Percentiles rank a stretch among this genome's conserved stretches.
These are phyloP conservation scores for Chaetophractus vellerosus DNA, from an alignment of 2,797 vertebrate species.

Conservation along the genomic window DNA sequence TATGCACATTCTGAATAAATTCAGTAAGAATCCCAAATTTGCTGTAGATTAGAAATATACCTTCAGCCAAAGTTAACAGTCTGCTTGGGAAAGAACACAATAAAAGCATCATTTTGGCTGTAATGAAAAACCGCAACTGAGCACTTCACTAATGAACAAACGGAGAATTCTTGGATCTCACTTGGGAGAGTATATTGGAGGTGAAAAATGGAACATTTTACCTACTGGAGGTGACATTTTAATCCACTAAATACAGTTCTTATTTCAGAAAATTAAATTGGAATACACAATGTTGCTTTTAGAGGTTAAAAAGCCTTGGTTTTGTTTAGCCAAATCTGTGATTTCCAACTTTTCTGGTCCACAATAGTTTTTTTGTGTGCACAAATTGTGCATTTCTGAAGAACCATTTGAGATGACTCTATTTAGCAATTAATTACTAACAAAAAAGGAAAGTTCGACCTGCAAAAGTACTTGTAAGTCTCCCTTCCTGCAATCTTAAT, in stretches of 20 bases:
- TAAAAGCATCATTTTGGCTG: slow-evolving; percentile 61
- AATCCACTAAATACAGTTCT: neutral
- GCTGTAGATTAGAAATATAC: slow-evolving; percentile 75
- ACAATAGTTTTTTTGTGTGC: slow-evolving; percentile 24
- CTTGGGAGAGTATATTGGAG: neutral
- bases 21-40: slow-evolving; percentile 73
- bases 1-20: slow-evolving; percentile 79
- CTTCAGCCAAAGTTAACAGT: slow-evolving; percentile 85
- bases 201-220: slow-evolving; percentile 34
- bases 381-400: slow-evolving; percentile 37
- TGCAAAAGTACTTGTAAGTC: slow-evolving; percentile 8
- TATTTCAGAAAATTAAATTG: slow-evolving; percentile 68
- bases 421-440: slow-evolving; percentile 57
- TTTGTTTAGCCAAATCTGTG: slow-evolving; percentile 48
- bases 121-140: slow-evolving; percentile 67
- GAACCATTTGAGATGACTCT: slow-evolving; percentile 60
- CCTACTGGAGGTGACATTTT: neutral
- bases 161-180: neutral
- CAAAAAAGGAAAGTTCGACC: slow-evolving; percentile 17
- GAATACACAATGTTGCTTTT: slow-evolving; percentile 20
- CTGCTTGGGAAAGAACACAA: slow-evolving; percentile 67
- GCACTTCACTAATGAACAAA: neutral
- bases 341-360: slow-evolving; percentile 38
- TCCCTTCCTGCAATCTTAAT: slow-evolving; percentile 36
- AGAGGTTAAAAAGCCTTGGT: neutral